Evolutionary conservation across 2,797 vertebrate species (phyloP).

Genomic region (Pagetopsis macropterus): DNA sequence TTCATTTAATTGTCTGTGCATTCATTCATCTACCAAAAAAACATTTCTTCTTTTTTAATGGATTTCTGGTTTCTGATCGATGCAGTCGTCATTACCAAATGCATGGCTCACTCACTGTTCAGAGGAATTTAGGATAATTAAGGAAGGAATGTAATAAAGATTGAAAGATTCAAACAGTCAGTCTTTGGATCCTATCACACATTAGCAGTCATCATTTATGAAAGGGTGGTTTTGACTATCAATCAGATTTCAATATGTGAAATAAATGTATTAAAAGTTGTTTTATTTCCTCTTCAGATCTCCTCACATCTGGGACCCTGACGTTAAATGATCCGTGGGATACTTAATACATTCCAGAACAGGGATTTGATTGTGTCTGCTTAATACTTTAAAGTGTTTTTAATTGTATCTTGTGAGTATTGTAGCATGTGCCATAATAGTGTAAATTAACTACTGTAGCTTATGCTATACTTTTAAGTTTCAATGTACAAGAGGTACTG

Average conservation of each 20-base stretch:
- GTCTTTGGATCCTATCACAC: neutral
- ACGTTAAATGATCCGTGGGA: slow-evolving; percentile 12
- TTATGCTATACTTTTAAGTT: slow-evolving; percentile 45
- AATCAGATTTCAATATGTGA: neutral
- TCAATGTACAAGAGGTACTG: slow-evolving; percentile 43
- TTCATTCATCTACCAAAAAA: neutral
- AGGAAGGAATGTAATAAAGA: neutral
- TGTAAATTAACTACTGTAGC: slow-evolving; percentile 37
- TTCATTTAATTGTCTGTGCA: neutral
- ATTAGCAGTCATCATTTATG: neutral
- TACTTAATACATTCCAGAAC: slow-evolving; percentile 29
- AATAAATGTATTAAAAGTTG: neutral
- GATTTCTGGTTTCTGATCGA: neutral
- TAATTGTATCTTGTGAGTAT: slow-evolving; percentile 32
- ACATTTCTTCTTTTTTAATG: neutral
- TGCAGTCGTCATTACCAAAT: slow-evolving; percentile 5
- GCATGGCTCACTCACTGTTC: neutral
- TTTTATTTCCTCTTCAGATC: slow-evolving; percentile 40
- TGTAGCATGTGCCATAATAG: slow-evolving; percentile 34
- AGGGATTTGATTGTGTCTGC: slow-evolving; percentile 28
- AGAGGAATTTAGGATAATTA: neutral
- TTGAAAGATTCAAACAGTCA: neutral
- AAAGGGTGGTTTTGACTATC: neutral
- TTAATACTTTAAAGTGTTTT: slow-evolving; percentile 10
- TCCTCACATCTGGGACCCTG: slow-evolving; percentile 12